phyloP scores from a whole-genome alignment of 2,113 vertebrate genomes.

The Gorsachius goisagi region DNA sequence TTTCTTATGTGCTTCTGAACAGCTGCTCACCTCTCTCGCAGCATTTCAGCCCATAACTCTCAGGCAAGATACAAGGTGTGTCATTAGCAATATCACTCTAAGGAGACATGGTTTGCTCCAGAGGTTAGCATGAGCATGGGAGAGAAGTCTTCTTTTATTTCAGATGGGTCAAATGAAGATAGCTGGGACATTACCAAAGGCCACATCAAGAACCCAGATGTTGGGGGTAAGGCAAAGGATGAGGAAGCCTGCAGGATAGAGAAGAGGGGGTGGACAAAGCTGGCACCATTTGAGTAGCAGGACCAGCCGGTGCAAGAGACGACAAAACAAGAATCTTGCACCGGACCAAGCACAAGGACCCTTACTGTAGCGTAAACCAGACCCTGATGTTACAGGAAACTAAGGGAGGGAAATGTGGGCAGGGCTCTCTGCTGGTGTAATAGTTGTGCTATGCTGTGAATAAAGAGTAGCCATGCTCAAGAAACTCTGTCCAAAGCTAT shows the following conservation, averaged over 20 bases:
- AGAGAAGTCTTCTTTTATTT: background rate
- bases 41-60: background rate
- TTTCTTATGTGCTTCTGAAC: background rate
- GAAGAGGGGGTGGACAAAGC: background rate
- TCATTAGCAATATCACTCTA: background rate
- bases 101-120: background rate
- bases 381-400: background rate
- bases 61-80: background rate
- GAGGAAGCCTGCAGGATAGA: background rate
- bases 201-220: background rate
- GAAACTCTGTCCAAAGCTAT: background rate
- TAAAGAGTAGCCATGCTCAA: background rate
- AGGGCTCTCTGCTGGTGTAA: background rate
- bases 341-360: background rate
- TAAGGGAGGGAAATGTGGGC: background rate
- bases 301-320: background rate
- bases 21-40: background rate
- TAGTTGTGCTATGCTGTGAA: background rate
- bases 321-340: background rate
- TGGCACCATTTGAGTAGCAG: background rate
- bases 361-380: background rate
- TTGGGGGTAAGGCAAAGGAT: background rate
- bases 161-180: background rate
- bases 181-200: background rate
- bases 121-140: fast-evolving